Base-by-base conservation (phyloP, 2,888 invertebrate species). In the Lottia scabra region DNA sequence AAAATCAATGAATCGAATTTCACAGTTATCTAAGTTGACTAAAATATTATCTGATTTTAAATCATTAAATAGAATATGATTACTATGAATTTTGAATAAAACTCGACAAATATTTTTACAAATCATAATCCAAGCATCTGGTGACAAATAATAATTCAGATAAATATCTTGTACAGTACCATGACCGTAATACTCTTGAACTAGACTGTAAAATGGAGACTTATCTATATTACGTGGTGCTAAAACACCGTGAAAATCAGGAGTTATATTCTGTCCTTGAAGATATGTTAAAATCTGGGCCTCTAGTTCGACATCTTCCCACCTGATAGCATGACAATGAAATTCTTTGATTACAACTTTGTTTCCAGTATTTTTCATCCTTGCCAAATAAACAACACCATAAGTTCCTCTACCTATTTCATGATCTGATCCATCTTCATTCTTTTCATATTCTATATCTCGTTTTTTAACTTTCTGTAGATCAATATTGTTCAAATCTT, bases 331-430 rank as follows among this genome's bases (percentile, higher is more conserved):
- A 1, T 75, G 71, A 66, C 73, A 72, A 48, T 71, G 23, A 23
- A 56, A 56, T 23, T 56, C 56, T 56, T 56, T 56, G 2, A 56
- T 23, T 0, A 56, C 56, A 15, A 56, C 13, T 23, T 23, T 56
- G 2, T 56, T 19, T 56, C 10, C 8, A 23, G 19, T 19, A 10
- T 56, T n/a, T 10, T 23, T 19, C 56, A 56, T 10, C 8, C 56
- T 68, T 12, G 71, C 75, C 2, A 73, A 72, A 43, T 77, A 77
- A 16, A 77, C 77, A 26, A 71, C 70, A 19, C 75, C 77, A 48
- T 73, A 77, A 45, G 73, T 75, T 27, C 77, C 77, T 6, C 77
- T 71, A 12, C 75, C 77, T 16, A 77, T 73, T 27, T 77, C 75
- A n/a, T 73, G 73, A 67, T 73, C 75, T 6, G 75, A 75, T 19